Evolutionary conservation across 2,797 vertebrate species (phyloP).

Genomic region (Clarias pachynema): DNA sequence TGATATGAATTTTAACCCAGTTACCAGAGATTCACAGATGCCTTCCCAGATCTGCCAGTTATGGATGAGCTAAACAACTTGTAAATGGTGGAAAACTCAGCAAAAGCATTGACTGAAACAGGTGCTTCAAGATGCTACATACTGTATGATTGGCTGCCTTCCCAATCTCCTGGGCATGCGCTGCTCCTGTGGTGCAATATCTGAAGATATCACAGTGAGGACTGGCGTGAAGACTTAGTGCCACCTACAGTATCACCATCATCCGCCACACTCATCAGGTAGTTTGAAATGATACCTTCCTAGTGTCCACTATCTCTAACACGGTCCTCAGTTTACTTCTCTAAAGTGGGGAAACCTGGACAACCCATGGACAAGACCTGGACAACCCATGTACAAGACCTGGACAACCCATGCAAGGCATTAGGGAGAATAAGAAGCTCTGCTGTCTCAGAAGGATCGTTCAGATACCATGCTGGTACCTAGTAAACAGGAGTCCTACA

Average conservation of each 20-base stretch:
- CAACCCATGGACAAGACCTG: background rate
- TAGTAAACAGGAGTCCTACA: background rate
- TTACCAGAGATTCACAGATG: background rate
- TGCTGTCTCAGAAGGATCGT: background rate
- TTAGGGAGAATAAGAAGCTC: background rate
- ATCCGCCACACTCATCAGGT: background rate
- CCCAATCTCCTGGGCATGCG: background rate
- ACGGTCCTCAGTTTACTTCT: background rate
- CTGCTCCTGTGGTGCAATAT: background rate
- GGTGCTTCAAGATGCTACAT: background rate
- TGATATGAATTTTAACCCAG: background rate
- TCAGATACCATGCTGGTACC: too few species aligned
- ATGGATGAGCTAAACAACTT: background rate
- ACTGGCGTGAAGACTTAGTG: background rate
- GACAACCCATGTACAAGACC: background rate
- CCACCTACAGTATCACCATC: background rate
- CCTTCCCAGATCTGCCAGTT: background rate
- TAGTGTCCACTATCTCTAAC: background rate
- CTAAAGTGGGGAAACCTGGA: background rate
- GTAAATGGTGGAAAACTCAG: background rate
- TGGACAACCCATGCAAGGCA: background rate
- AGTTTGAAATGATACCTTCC: background rate
- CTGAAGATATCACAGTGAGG: background rate
- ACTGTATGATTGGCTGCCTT: background rate
- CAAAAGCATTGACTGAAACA: background rate